Percentiles rank a stretch among this genome's conserved stretches.
These are phyloP conservation scores for Gambusia affinis DNA, from an alignment of 2,113 vertebrate genomes.

Conservation along the genomic window DNA sequence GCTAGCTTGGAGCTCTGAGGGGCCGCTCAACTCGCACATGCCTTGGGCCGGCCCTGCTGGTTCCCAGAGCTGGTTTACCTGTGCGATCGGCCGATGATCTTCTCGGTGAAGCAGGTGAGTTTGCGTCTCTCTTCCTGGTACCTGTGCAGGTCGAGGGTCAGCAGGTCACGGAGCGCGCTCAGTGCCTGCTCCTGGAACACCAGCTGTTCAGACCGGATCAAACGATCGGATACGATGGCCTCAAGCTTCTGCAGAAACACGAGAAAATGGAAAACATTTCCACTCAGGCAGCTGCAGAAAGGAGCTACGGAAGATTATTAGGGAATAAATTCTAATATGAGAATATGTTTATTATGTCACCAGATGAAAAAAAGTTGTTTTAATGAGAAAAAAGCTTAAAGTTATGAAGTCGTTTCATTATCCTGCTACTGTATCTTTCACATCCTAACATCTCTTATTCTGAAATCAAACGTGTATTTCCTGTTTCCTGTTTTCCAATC, in stretches of 20 bases:
- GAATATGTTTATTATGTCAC: too few relatives aligned
- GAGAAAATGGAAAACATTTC: background rate
- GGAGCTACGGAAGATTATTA: too few relatives aligned
- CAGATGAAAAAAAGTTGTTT: too few relatives aligned
- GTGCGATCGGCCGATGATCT: constrained; percentile 1
- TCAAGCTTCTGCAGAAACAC: constrained; percentile 43
- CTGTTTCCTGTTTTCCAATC: background rate
- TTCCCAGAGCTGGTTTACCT: constrained; percentile 29
- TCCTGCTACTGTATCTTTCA: too few relatives aligned
- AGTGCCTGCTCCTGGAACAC: constrained; percentile 73
- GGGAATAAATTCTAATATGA: too few relatives aligned
- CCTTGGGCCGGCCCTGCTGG: too few relatives aligned
- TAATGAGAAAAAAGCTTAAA: too few relatives aligned
- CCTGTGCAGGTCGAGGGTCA: constrained; percentile 68
- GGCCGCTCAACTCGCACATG: too few relatives aligned
- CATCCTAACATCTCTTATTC: too few relatives aligned
- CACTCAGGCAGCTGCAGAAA: background rate
- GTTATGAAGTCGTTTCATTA: too few relatives aligned
- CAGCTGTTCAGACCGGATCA: constrained; percentile 55
- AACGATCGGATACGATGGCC: constrained; percentile 40
- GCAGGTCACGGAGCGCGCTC: constrained; percentile 64
- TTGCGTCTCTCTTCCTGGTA: constrained; percentile 63
- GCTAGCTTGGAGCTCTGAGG: too few relatives aligned
- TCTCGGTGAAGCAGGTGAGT: constrained; percentile 50
- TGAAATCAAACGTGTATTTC: too few relatives aligned